phyloP scores from a whole-genome alignment of 2,797 vertebrate genomes.

The Lacerta agilis region DNA sequence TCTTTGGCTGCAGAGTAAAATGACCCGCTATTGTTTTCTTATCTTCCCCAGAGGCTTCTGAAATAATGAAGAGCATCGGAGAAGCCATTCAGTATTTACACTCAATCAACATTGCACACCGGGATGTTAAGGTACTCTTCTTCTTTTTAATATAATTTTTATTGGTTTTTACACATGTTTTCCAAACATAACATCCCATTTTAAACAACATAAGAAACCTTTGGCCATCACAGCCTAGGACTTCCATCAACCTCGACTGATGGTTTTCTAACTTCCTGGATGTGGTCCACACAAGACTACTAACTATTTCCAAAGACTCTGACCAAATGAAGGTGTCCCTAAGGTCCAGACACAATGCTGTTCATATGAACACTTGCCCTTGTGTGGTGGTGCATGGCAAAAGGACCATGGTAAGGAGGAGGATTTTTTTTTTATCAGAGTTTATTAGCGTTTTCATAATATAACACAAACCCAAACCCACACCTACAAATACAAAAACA shows the following conservation, averaged over 20 bases:
- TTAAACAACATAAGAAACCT: too few species aligned
- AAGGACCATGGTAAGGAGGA: background rate
- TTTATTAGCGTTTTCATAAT: too few species aligned
- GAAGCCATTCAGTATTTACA: conserved; percentile 97
- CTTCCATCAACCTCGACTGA: too few species aligned
- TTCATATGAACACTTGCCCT: background rate
- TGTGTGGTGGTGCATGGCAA: background rate
- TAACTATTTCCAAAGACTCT: background rate
- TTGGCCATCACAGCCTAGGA: too few species aligned
- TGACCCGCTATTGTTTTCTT: background rate
- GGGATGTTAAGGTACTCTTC: conserved; percentile 92
- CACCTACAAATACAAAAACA: too few species aligned
- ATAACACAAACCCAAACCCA: too few species aligned
- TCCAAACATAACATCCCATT: too few species aligned
- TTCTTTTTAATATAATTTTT: too few species aligned
- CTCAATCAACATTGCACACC: conserved; percentile 94
- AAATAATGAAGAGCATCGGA: conserved; percentile 98
- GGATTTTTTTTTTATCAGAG: too few species aligned
- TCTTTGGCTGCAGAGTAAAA: background rate
- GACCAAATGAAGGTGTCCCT: background rate
- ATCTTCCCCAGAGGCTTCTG: conserved; percentile 88
- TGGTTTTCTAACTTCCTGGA: too few species aligned
- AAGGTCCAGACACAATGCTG: background rate
- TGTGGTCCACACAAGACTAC: rapidly evolving
- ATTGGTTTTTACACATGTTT: too few species aligned